phyloP scores from a whole-genome alignment of 2,888 invertebrate species.

The Pandemis heparana region DNA sequence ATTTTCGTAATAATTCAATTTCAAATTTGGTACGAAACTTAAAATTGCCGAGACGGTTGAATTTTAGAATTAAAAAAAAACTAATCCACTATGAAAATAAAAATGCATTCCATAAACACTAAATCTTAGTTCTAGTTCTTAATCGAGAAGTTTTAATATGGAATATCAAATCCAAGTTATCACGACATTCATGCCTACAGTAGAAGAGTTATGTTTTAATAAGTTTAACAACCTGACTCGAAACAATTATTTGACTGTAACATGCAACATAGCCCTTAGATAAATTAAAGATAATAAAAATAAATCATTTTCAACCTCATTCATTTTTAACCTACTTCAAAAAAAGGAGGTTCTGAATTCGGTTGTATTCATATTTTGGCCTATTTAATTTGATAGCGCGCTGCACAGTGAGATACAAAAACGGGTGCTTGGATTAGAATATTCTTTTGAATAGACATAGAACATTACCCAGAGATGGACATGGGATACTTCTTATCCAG shows the following conservation, averaged over 20 bases:
- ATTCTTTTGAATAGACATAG: too few species aligned
- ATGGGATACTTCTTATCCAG: too few species aligned
- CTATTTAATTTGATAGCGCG: too few species aligned
- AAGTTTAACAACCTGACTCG: conserved; percentile 32
- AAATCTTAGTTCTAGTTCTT: conserved; percentile 51
- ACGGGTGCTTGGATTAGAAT: too few species aligned
- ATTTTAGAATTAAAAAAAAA: conserved; percentile 36
- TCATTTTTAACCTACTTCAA: not conserved
- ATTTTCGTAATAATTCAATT: conserved; percentile 18
- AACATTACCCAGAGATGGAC: too few species aligned
- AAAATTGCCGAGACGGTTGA: conserved; percentile 42
- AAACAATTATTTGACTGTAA: conserved; percentile 34
- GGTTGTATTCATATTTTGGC: too few species aligned
- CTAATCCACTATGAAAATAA: conserved; percentile 36
- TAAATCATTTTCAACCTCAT: not conserved
- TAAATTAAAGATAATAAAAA: not conserved
- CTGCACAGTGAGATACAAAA: too few species aligned
- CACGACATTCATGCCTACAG: conserved; percentile 45
- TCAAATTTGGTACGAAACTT: conserved; percentile 32
- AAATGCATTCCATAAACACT: conserved; percentile 53
- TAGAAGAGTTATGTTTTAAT: conserved; percentile 28
- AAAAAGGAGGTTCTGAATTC: too few species aligned
- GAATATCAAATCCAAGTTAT: conserved; percentile 62
- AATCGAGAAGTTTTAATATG: conserved; percentile 51
- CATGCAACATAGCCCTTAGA: conserved; percentile 42